Evolutionary conservation across 2,113 vertebrate genomes (phyloP).

Genomic region (Okapia johnstoni): DNA sequence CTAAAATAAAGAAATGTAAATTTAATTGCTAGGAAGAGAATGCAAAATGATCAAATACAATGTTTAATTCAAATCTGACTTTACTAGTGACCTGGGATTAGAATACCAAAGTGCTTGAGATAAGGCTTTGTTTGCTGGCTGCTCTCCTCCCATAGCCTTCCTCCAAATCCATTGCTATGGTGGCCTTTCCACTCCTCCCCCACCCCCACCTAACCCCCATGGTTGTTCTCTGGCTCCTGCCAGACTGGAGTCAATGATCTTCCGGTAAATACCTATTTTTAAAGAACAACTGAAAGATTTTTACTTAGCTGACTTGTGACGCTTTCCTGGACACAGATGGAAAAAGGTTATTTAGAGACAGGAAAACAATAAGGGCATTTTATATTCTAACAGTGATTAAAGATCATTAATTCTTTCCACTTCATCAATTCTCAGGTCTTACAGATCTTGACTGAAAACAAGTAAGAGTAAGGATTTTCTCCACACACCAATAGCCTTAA

Average conservation of each 20-base stretch:
- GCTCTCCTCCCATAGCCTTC: not conserved
- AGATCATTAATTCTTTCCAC: not conserved
- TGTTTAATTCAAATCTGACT: not conserved
- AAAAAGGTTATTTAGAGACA: constrained; percentile 36
- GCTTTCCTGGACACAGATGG: not conserved
- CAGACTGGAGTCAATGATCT: not conserved
- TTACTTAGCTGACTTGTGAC: constrained; percentile 16
- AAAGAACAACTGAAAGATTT: constrained; percentile 45
- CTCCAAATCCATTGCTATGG: not conserved
- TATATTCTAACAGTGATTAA: constrained; percentile 46
- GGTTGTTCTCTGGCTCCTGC: not conserved
- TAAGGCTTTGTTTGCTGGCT: not conserved
- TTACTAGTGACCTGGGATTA: not conserved
- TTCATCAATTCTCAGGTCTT: constrained; percentile 8
- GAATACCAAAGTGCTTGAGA: not conserved
- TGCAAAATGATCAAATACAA: not conserved
- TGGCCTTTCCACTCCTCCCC: not conserved
- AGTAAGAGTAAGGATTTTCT: constrained; percentile 26
- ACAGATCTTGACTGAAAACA: constrained; percentile 23
- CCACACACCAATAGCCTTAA: not conserved
- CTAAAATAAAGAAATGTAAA: not conserved
- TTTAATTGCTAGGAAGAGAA: not conserved
- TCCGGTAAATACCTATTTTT: not conserved
- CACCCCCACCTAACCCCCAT: not conserved
- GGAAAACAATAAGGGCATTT: constrained; percentile 45